phyloP scores from a whole-genome alignment of 2,113 vertebrate species.

The Lasiurus borealis region DNA sequence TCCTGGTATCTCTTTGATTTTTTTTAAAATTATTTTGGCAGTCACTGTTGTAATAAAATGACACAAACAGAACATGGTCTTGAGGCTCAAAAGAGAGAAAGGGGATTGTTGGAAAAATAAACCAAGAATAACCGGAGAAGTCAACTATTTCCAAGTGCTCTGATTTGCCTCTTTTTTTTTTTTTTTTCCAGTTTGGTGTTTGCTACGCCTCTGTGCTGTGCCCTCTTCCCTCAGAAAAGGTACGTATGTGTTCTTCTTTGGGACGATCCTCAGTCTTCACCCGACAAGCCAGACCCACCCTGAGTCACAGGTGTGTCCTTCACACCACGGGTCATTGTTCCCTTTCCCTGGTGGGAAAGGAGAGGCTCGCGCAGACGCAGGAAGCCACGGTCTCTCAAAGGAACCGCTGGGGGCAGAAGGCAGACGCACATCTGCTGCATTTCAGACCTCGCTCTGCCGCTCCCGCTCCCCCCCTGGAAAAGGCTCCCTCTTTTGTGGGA shows the following conservation, averaged over 20 bases:
- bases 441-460: not conserved
- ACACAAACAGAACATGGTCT: not conserved
- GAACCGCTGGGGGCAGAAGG: not conserved
- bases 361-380: not conserved
- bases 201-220: constrained; percentile 97
- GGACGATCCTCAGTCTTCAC: not conserved
- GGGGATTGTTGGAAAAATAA: not conserved
- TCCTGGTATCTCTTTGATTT: not conserved
- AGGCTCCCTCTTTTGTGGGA: not conserved
- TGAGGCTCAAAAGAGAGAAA: not conserved
- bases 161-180: constrained; percentile 43
- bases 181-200: constrained; percentile 93
- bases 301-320: too few species aligned
- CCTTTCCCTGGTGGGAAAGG: not conserved
- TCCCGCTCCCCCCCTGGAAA: not conserved
- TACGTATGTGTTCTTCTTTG: constrained; percentile 64
- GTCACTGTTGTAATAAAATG: not conserved
- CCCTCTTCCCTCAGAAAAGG: constrained; percentile 99
- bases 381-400: not conserved
- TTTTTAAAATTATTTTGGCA: not conserved
- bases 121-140: not conserved
- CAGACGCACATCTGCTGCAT: not conserved
- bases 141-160: not conserved
- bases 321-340: rapidly evolving
- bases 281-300: not conserved